A percentile compares a stretch with the other conserved stretches of the same genome.
Evolutionary conservation across 2,113 vertebrate genomes (phyloP).

Genomic region (Corythaeola cristata): DNA sequence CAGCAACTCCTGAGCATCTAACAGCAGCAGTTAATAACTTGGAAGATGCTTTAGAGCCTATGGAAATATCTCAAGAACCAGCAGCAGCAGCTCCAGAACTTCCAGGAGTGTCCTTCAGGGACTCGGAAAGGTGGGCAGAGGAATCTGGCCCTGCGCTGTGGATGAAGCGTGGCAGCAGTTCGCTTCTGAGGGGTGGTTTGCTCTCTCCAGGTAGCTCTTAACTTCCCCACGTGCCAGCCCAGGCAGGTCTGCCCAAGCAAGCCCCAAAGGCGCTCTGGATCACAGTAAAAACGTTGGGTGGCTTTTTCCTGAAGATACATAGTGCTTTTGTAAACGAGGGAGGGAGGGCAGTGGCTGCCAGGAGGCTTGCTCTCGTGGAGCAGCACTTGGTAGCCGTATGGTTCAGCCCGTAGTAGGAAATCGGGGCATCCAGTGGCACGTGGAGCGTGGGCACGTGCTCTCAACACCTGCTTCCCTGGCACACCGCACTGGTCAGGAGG

Average conservation of each 20-base stretch:
- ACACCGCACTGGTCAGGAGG: rapidly evolving
- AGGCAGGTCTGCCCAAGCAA: not conserved
- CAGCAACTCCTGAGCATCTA: not conserved
- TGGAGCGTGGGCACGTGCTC: rapidly evolving
- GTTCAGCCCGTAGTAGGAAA: not conserved
- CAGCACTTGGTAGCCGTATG: rapidly evolving
- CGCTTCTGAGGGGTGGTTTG: not conserved
- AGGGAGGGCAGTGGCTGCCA: not conserved
- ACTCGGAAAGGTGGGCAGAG: not conserved
- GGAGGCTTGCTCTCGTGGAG: not conserved
- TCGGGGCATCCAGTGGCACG: too few relatives aligned
- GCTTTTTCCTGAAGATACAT: not conserved
- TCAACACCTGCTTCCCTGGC: not conserved
- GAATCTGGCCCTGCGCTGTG: not conserved
- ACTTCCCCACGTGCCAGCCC: not conserved
- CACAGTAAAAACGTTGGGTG: not conserved
- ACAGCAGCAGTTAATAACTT: rapidly evolving
- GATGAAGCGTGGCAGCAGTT: not conserved
- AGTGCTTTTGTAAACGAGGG: not conserved
- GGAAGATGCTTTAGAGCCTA: not conserved
- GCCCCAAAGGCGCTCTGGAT: not conserved
- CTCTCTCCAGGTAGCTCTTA: not conserved
- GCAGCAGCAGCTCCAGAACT: not conserved
- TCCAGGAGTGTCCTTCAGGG: not conserved
- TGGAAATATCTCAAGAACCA: not conserved